These are phyloP conservation scores for Orientallactaga bullata DNA, from an alignment of 2,113 vertebrate species.

Conservation along the genomic window DNA sequence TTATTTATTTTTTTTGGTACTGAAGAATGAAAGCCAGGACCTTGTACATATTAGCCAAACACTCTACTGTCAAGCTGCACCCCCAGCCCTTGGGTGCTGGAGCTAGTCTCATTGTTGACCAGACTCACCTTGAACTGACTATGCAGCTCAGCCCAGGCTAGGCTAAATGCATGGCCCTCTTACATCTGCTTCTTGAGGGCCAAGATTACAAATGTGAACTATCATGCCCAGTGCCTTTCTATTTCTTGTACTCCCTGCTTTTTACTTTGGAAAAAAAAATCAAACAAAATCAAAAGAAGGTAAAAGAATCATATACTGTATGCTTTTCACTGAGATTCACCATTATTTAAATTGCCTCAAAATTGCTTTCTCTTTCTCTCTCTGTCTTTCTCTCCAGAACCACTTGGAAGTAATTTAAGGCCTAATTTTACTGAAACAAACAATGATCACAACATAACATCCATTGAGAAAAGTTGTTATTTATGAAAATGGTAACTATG, in stretches of 20 bases:
- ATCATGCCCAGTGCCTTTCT: background rate
- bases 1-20: background rate
- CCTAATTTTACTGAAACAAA: slow-evolving; percentile 4
- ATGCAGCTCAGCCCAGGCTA: background rate
- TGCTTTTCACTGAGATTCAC: background rate
- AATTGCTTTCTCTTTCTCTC: background rate
- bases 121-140: background rate
- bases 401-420: slow-evolving; percentile 7
- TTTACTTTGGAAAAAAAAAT: slow-evolving; percentile 40
- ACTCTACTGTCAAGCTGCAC: background rate
- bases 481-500: background rate
- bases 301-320: background rate
- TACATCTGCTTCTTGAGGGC: background rate
- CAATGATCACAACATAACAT: background rate
- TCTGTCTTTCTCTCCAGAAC: background rate
- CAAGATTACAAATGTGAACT: background rate
- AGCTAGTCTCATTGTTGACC: background rate
- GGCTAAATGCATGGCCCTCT: background rate
- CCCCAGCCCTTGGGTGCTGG: too few relatives aligned
- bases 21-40: background rate
- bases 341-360: background rate
- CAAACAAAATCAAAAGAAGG: background rate
- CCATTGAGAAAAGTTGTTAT: background rate
- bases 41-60: background rate
- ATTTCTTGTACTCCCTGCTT: background rate